A percentile compares a stretch with the other conserved stretches of the same genome.
Evolutionary conservation across 2,888 invertebrate species (phyloP).

Genomic region (Lochmaea capreae): DNA sequence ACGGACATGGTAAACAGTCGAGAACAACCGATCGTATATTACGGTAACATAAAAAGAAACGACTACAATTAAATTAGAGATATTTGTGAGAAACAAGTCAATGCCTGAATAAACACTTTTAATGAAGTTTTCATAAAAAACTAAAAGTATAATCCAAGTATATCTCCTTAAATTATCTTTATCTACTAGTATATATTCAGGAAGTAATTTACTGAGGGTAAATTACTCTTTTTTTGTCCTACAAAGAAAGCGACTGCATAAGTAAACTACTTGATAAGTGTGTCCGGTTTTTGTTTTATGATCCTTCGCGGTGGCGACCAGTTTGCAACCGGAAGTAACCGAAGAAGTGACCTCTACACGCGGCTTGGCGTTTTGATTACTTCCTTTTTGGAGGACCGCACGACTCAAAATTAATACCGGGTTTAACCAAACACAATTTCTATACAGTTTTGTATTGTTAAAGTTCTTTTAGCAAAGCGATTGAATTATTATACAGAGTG

Average conservation of each 20-base stretch:
- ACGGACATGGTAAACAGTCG: too few species aligned
- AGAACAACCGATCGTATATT: too few species aligned
- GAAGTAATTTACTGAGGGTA: constrained; percentile 20
- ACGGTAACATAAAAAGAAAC: too few species aligned
- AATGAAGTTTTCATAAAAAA: too few species aligned
- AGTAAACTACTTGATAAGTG: constrained; percentile 50
- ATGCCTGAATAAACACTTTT: too few species aligned
- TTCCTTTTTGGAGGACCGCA: constrained; percentile 47
- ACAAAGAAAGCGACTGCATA: constrained; percentile 33
- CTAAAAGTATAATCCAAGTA: too few species aligned
- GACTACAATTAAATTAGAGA: too few species aligned
- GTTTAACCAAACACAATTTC: not conserved
- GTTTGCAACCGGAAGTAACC: constrained; percentile 54
- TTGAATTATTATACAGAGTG: too few species aligned
- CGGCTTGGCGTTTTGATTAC: constrained; percentile 52
- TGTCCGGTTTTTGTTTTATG: constrained; percentile 56
- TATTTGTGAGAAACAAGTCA: too few species aligned
- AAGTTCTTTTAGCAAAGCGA: too few species aligned
- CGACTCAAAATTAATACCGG: constrained; percentile 6
- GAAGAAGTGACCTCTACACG: constrained; percentile 56
- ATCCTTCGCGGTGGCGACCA: constrained; percentile 53
- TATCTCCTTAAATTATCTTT: too few species aligned
- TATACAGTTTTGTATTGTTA: too few species aligned
- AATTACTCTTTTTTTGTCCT: constrained; percentile 17
- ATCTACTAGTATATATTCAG: constrained; percentile 9